Percentiles rank a stretch among this genome's conserved stretches.
Evolutionary conservation across 2,888 invertebrate genomes (phyloP).

Genomic region (Argyra leucocephala): DNA sequence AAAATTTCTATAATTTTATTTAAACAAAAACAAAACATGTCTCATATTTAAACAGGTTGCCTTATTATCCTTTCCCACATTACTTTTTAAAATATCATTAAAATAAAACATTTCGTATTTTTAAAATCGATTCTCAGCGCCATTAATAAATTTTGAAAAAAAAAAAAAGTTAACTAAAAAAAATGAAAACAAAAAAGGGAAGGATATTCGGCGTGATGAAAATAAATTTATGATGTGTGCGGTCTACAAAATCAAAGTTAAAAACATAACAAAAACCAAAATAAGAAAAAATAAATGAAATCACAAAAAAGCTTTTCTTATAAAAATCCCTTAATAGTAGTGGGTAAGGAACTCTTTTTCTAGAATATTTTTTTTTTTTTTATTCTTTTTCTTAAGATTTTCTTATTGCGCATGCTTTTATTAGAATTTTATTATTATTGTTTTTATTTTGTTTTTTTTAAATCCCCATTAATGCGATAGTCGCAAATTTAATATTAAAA

Average conservation of each 20-base stretch:
- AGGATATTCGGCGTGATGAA: background rate
- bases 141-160: background rate
- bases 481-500: background rate
- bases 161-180: background rate
- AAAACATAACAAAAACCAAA: background rate
- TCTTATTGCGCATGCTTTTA: no score
- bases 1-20: no score
- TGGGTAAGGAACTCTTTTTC: background rate
- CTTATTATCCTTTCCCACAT: no score
- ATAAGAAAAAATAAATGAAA: background rate
- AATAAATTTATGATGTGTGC: background rate
- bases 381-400: background rate
- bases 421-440: background rate
- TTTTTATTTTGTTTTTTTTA: background rate
- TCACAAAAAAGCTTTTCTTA: constrained; percentile 2
- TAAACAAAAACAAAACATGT: no score
- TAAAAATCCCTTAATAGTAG: background rate
- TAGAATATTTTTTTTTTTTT: background rate
- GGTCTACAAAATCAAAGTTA: background rate
- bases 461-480: background rate
- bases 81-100: no score
- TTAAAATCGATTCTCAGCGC: background rate
- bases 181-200: background rate
- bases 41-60: no score
- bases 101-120: no score